Conservation (phyloP, 1,140 invertebrate genomes). For the Drosophila elegans region DNA sequence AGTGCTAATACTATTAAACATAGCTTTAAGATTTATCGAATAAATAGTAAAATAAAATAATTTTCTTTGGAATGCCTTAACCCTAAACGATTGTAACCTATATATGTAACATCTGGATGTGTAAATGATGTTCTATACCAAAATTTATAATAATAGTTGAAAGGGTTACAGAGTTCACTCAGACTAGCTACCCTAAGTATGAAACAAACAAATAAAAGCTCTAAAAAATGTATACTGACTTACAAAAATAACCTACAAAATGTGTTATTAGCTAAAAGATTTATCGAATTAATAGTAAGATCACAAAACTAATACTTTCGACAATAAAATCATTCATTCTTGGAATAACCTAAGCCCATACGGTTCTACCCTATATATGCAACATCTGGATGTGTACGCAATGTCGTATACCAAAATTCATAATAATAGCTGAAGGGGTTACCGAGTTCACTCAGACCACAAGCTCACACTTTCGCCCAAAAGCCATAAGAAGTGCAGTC, state of each 20-base stretch:
- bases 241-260: too few relatives aligned
- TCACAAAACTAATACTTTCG: background rate
- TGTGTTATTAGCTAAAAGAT: too few relatives aligned
- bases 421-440: constrained; percentile 14
- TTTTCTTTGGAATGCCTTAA: background rate
- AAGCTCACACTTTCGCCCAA: constrained; percentile 30
- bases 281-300: background rate
- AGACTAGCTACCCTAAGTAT: constrained; percentile 2
- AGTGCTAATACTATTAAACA: too few relatives aligned
- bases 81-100: background rate
- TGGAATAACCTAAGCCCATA: background rate
- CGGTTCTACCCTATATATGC: background rate
- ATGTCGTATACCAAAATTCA: constrained; percentile 30
- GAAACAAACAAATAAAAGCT: too few relatives aligned
- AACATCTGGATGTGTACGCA: background rate
- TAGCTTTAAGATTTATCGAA: too few relatives aligned
- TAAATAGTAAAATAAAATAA: background rate
- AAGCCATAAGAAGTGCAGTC: constrained; percentile 5
- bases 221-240: too few relatives aligned
- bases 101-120: too few relatives aligned
- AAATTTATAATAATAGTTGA: constrained; percentile 20
- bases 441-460: constrained; percentile 31
- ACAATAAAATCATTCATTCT: background rate
- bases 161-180: constrained; percentile 22
- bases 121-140: constrained; percentile 8